Base-by-base conservation (phyloP, 2,888 invertebrate genomes). In the Prenolepis imparis region DNA sequence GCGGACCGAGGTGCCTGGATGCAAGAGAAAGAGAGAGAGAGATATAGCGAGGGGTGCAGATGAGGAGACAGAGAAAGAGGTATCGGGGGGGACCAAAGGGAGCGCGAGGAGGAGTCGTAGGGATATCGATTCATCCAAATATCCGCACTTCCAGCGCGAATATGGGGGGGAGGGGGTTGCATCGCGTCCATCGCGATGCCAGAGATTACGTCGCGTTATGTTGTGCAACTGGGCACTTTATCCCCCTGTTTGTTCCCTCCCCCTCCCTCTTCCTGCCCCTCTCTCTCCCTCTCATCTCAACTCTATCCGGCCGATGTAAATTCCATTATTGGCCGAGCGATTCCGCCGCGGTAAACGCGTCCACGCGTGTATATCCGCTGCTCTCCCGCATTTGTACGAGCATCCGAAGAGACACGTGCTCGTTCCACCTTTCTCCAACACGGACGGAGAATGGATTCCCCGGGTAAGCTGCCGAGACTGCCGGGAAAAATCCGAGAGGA, bases 81-180 rank as follows among this genome's bases (percentile, higher is more conserved):
- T 52, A n/a, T 0, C 52, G 4, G 0, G 18, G 8, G 6, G 21
- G 3, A 9, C 21, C 21, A n/a, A 66, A 68, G 61, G 32, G 70
- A 11, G 3, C 11, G 55, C 21, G 55, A 18, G 52, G n/a, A 9
- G n/a, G n/a, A n/a, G 44, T 81, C 64, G 86, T 86, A 86, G 80
- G 74, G 86, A 84, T 88, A 86, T 87, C 88, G 84, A 90, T 88
- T 84, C 85, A 84, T 84, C 74, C 84, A 84, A 86, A 82, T 52
- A 52, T 88, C 74, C 44, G 44, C 78, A 55, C 74, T 72, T 70
- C 67, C 80, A 57, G 73, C 81, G 55, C 78, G 74, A 84, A 89
- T 86, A 52, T 5, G 8, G n/a, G 8, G 77, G 84, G 75, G 3
- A 28, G 3, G 28, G 28, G 28, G 28, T 28, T 28, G 82, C 82